A percentile compares a stretch with the other conserved stretches of the same genome.
Evolutionary conservation across 2,113 vertebrate species (phyloP).

Genomic region (Triplophysa siluroides): DNA sequence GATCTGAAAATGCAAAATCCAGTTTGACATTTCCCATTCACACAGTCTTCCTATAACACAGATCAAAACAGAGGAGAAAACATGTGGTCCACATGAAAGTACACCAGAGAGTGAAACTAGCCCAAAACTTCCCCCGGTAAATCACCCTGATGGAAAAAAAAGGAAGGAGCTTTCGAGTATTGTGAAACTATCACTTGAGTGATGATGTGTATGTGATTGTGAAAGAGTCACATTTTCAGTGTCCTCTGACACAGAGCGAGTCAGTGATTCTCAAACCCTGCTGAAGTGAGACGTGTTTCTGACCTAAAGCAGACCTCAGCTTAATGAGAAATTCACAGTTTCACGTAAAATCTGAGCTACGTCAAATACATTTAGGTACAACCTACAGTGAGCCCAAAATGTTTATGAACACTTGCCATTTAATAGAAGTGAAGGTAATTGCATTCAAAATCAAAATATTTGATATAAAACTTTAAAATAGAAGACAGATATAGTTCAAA

Average conservation of each 20-base stretch:
- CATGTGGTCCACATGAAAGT: neutral
- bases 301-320: conserved; percentile 5
- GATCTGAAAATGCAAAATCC: too few relatives aligned
- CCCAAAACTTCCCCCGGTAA: neutral
- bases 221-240: neutral
- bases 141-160: neutral
- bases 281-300: neutral
- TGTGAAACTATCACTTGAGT: conserved; percentile 16
- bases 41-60: neutral
- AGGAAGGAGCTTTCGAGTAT: neutral
- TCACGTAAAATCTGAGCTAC: neutral
- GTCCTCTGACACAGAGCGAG: neutral
- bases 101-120: neutral
- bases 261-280: neutral
- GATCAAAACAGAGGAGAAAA: neutral
- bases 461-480: too few relatives aligned
- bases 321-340: neutral
- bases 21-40: too few relatives aligned
- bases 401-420: neutral
- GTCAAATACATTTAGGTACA: neutral
- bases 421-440: too few relatives aligned
- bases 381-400: neutral
- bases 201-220: neutral
- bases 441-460: too few relatives aligned
- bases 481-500: too few relatives aligned